Evolutionary conservation across 2,797 vertebrate genomes (phyloP), one percentile per base, ranked within the genome.

Genomic region (Parauchenoglanis ngamensis): DNA sequence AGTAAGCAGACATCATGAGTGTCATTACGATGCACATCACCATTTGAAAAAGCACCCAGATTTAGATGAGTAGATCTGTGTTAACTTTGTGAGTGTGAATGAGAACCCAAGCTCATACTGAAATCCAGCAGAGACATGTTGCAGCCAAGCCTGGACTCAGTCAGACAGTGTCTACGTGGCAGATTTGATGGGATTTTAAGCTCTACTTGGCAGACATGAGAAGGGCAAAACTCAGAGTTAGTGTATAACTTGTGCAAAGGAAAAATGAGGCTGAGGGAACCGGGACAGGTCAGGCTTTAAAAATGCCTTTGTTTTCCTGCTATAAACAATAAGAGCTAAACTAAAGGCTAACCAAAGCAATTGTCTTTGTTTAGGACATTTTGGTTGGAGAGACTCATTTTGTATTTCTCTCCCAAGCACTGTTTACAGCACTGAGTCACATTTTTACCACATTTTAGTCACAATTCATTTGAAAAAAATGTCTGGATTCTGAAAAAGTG

Each of bases 41-140:
- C 59, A 57, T 49, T 59, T 68, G 5, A 6, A 10, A 49, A 46
- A 25, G 13, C 70, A 28, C 40, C 21, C 13, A 7, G 83, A 40
- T 79, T 81, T 57, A 68, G 56, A 63, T 52, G 52, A 85, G 68
- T 67, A 15, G 56, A 61, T 63, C 68, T 44, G 59, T 82, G 76
- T 77, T 46, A 49, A 46, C 70, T 76, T 78, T 76, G 84, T 82
- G 79, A 85, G 79, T 90, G 59, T 90, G 57, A 88, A 83, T 84
- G 79, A 89, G 87, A 90, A 82, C 52, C 93, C 92, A 59, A 59
- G 65, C 84, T 78, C 75, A 70, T 75, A 79, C 57, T 89, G 73
- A 89, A 89, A 89, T 95, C 94, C 93, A 94, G 95, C 94, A 95
- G 93, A 87, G 88, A 87, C 91, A 84, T 88, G 89, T 86, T 82